Base-by-base conservation (phyloP, 2,888 invertebrate species). In the Eucera pruinosa region DNA sequence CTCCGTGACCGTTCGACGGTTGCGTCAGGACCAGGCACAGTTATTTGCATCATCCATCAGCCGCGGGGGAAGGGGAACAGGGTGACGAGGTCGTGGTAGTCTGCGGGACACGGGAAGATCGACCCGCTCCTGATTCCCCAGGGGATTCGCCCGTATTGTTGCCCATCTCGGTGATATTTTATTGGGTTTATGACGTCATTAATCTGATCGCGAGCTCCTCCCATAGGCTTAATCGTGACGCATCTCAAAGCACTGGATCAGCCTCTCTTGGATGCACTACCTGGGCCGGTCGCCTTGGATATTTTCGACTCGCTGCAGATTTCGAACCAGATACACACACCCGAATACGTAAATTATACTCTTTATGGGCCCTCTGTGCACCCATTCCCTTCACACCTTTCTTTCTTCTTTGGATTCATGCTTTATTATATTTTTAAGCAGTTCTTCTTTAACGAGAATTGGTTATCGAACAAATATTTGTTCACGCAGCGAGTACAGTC, bases 111-210 rank as follows among this genome's bases (percentile, higher is more conserved):
- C 41, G 66, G 27, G 54, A 47, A 54, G 60, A 30, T n/a, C 7
- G 45, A 48, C 20, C 55, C 83, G 85, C 78, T 85, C 83, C 78
- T 82, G 89, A 89, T 88, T 87, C 88, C 87, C 71, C 70, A 79
- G 54, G 86, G 86, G 69, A 76, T 88, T 89, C 88, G 88, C 86
- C 89, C 89, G 90, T 90, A 91, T 91, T 91, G 91, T 91, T 90
- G 86, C 72, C 72, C 71, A 82, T 75, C 75, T 43, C 80, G 87
- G 90, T 89, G 90, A 92, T 92, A 92, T 92, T 92, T 92, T 92
- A 92, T 92, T 92, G 88, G 89, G 89, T 92, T 92, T 92, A 92
- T 91, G 92, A 90, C 89, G 91, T 91, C 92, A 92, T 92, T 92
- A 91, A 92, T 92, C 91, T 91, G 90, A 90, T 91, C 90, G 85